Base-by-base conservation (phyloP, 2,113 vertebrate species). In the Anhinga anhinga region DNA sequence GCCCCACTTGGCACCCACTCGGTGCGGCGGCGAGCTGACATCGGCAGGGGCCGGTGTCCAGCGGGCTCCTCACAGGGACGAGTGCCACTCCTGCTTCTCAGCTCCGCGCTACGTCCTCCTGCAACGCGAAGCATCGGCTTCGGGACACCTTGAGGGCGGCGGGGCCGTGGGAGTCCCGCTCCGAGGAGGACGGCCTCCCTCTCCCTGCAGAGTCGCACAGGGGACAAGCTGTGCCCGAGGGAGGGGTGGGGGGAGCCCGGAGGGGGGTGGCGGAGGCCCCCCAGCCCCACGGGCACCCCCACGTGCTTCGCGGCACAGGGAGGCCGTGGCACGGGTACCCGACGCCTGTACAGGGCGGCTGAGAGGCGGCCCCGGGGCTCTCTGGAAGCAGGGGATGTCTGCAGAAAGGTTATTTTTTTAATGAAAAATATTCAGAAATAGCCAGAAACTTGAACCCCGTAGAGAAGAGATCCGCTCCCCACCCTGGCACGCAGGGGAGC, bases 141-240 rank as follows among this genome's bases (percentile, higher is more conserved):
- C 2, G 0, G 76, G 76, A 45, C 47, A 34, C 32, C 26, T 25
- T 52, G 4, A 9, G 52, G 53, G 11, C 47, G 81, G 29, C 58
- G 1, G 21, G 69, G 22, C 70, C 5, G 0, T 4, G 32, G 8
- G 18, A 5, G 19, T 3, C 13, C 50, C 0, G 0, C 47, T 45
- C n/a, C 1, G 1, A 23, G 30, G 45, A 56, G 20, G 3, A 27
- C 22, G 65, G 20, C 8, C 13, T 38, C 65, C 73, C 10, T 49
- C 26, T 47, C 47, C 52, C 62, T n/a, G 27, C 26, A 5, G 45
- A 32, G 18, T 38, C 7, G 0, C 89, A 3, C 5, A 12, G 34
- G 44, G n/a, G 32, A n/a, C 14, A 55, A 36, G 14, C 32, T 1
- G 7, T 27, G 45, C 7, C 55, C 2, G 4, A 13, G 55, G 82